A percentile compares a stretch with the other conserved stretches of the same genome.
Evolutionary conservation across 2,797 vertebrate genomes (phyloP).

Genomic region (Esox masquinongy): DNA sequence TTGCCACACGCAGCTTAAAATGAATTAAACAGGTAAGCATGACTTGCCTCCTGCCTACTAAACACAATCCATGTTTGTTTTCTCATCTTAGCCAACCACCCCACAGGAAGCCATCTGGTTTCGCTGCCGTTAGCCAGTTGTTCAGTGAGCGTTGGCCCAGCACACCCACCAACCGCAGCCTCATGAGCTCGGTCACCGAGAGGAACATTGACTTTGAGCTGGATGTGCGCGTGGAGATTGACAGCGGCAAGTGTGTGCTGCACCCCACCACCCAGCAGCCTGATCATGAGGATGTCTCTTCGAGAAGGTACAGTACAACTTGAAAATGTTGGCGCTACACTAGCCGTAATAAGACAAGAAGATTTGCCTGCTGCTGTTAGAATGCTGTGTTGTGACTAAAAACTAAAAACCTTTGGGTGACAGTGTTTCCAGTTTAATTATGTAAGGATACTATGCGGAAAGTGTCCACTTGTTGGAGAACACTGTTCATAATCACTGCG

Average conservation of each 20-base stretch:
- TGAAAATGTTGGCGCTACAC: too few relatives aligned
- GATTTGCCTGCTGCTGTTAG: too few relatives aligned
- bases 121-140: constrained; percentile 91
- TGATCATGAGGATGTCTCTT: constrained; percentile 90
- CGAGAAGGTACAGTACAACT: constrained; percentile 77
- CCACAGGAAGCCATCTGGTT: constrained; percentile 87
- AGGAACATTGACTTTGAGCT: constrained; percentile 99
- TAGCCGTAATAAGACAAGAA: too few relatives aligned
- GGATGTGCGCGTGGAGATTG: constrained; percentile 97
- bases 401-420: too few relatives aligned
- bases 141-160: constrained; percentile 94
- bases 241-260: constrained; percentile 96
- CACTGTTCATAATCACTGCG: neutral
- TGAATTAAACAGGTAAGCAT: too few relatives aligned
- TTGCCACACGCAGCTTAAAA: neutral
- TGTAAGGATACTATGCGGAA: too few relatives aligned
- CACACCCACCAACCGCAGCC: constrained; percentile 79
- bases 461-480: neutral
- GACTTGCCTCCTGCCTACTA: neutral
- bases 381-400: too few relatives aligned
- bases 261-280: constrained; percentile 90
- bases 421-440: too few relatives aligned
- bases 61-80: neutral
- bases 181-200: constrained; percentile 84
- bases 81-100: constrained; percentile 74